phyloP scores from a whole-genome alignment of 2,888 invertebrate species.

The Latrodectus elegans region DNA sequence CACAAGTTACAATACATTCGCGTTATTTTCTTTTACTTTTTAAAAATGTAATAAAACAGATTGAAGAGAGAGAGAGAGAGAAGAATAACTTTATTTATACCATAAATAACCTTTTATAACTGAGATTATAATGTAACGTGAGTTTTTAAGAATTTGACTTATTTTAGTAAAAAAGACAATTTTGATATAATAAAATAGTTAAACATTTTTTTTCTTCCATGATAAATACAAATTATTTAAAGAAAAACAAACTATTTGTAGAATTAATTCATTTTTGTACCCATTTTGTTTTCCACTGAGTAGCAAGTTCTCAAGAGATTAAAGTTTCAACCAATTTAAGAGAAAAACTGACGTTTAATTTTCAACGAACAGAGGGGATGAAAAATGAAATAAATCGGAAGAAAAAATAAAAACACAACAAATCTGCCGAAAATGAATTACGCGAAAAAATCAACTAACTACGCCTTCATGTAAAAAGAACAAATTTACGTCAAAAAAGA shows the following conservation, averaged over 20 bases:
- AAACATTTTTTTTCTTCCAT: background rate
- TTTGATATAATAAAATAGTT: too few relatives aligned
- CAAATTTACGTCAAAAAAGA: constrained; percentile 2
- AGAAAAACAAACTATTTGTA: background rate
- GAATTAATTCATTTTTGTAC: background rate
- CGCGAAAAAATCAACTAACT: background rate
- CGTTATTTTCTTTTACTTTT: too few relatives aligned
- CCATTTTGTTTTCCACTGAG: background rate
- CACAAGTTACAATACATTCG: too few relatives aligned
- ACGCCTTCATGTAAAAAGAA: background rate
- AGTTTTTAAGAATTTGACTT: too few relatives aligned
- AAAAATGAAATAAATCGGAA: background rate
- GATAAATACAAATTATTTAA: background rate
- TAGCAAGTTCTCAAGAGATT: constrained; percentile 15
- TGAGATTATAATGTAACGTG: too few relatives aligned
- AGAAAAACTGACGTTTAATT: constrained; percentile 38
- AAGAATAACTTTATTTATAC: too few relatives aligned
- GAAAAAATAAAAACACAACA: background rate
- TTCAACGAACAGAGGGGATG: background rate
- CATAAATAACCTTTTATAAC: too few relatives aligned
- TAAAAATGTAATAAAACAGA: too few relatives aligned
- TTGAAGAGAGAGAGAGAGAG: too few relatives aligned
- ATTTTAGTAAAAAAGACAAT: too few relatives aligned
- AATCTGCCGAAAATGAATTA: constrained; percentile 2
- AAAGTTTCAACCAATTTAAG: constrained; percentile 2